Base-by-base conservation (phyloP, 1,140 invertebrate species). In the Macrobrachium nipponense region DNA sequence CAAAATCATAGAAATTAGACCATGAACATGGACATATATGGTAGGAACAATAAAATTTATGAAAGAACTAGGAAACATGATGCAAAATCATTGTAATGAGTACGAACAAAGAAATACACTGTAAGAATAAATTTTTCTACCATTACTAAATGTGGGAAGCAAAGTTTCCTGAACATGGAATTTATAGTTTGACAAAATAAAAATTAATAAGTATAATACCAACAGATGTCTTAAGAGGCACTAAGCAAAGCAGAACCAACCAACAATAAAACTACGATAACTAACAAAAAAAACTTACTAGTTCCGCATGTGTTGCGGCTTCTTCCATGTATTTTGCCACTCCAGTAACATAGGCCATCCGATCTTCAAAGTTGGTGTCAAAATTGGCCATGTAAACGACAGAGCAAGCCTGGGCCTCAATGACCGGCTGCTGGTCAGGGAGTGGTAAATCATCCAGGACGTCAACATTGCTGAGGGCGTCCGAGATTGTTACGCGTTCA, bases 321-420 rank as follows among this genome's bases (percentile, higher is more conserved):
- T 99, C 98, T 92, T 99, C 98, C 87, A 99, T 99, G 90, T 99
- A 99, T 90, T 99, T 99, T 6, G 98, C 98, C 88, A 99, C 97
- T 15, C 98, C 98, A 15, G 98, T 99, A 44, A 99, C 97, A 92
- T 99, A 99, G 6, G 98, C 98, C 94, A 98, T 98, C 89, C 98
- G 94, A 91, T 99, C 98, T 92, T 99, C 98, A 91, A 99, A 98
- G 91, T 98, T 98, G 5, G 97, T 98, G 92, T 98, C 97, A 91
- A 99, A 98, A 92, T 98, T 98, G 0, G 97, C 96, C 90, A 97
- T 96, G 91, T 98, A 98, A 15, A 97, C 95, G 86, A 99, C 96
- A 5, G 97, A 98, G 90, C 97, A 97, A 36, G 98, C 96, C 90
- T 98, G 96, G n/a, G 98, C 98, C 92, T 99, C 98, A 81, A 99